A percentile compares a stretch with the other conserved stretches of the same genome.
Evolutionary conservation across 2,888 invertebrate genomes (phyloP).

Genomic region (Hermaeophaga mercurialis): DNA sequence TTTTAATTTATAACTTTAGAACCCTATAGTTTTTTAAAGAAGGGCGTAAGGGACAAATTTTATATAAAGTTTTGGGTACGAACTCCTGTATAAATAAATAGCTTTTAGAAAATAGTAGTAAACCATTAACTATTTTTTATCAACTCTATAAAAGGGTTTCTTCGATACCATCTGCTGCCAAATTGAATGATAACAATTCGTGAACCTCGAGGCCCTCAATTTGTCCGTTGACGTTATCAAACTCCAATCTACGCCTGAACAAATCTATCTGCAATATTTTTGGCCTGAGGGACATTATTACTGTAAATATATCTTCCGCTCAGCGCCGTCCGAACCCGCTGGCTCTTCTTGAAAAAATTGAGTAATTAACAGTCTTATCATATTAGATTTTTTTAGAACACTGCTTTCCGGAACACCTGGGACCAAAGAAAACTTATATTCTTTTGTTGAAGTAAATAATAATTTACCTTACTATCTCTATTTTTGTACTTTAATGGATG

Average conservation of each 20-base stretch:
- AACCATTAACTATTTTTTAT: no score
- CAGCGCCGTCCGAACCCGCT: neutral
- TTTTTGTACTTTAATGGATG: no score
- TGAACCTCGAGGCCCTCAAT: neutral
- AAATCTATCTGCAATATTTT: conserved; percentile 17
- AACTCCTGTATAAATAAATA: no score
- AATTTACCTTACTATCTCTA: no score
- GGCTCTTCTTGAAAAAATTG: neutral
- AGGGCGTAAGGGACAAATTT: no score
- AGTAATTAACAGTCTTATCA: neutral
- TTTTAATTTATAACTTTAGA: no score
- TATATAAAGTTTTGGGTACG: no score
- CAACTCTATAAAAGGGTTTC: no score
- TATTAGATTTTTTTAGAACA: neutral
- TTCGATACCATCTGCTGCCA: neutral
- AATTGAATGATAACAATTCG: conserved; percentile 16
- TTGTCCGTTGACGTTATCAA: conserved; percentile 15
- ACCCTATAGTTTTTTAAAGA: no score
- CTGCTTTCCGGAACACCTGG: neutral
- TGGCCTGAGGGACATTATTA: conserved; percentile 8
- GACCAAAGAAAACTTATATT: neutral
- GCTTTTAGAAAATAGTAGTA: no score
- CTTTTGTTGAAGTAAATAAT: no score
- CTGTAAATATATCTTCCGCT: conserved; percentile 11
- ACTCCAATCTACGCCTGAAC: conserved; percentile 16